Percentiles rank a stretch among this genome's conserved stretches.
These are phyloP conservation scores for Pristionchus arcanus DNA, from an alignment of 2,888 invertebrate genomes.

Conservation along the genomic window DNA sequence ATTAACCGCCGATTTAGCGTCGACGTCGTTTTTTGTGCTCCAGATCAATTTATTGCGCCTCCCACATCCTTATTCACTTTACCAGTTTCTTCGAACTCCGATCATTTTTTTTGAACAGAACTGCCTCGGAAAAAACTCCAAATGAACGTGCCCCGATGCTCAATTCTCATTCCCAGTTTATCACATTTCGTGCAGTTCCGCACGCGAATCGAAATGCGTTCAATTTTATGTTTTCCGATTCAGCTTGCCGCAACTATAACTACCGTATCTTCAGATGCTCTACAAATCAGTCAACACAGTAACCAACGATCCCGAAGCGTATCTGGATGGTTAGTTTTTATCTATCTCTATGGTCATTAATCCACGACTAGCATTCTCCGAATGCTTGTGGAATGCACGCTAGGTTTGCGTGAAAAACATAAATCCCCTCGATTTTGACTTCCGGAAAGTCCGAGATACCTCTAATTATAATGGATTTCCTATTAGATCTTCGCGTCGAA, in stretches of 20 bases:
- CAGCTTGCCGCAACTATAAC: neutral
- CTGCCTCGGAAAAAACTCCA: too few species aligned
- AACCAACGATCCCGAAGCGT: neutral
- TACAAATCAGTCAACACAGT: constrained; percentile 2
- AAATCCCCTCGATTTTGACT: too few species aligned
- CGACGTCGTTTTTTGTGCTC: neutral
- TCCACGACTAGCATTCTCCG: too few species aligned
- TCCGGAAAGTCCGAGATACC: too few species aligned
- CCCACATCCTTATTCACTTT: neutral
- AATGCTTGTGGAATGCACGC: too few species aligned
- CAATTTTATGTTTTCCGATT: neutral
- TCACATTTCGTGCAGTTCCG: neutral
- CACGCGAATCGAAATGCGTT: neutral
- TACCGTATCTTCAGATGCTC: neutral
- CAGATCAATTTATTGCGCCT: neutral
- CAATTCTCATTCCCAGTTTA: too few species aligned
- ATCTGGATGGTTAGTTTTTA: neutral
- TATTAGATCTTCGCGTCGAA: neutral
- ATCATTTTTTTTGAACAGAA: neutral
- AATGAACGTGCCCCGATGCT: neutral
- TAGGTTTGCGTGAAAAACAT: too few species aligned
- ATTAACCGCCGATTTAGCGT: neutral
- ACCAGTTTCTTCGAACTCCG: neutral
- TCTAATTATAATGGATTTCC: neutral
- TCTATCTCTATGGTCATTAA: too few species aligned